Percentiles rank a stretch among this genome's conserved stretches.
phyloP scores from a whole-genome alignment of 2,888 invertebrate species.

The Tachina fera region DNA sequence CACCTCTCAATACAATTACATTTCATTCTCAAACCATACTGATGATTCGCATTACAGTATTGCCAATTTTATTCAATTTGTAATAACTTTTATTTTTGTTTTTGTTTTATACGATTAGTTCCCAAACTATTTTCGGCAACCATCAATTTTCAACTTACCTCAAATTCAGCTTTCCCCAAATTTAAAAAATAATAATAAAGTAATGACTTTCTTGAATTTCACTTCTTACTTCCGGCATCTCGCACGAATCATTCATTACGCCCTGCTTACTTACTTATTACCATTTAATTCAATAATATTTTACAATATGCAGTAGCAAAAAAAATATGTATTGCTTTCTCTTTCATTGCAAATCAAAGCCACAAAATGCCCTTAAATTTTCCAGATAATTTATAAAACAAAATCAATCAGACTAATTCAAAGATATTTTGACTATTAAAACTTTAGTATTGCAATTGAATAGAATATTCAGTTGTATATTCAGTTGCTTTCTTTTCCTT shows the following conservation, averaged over 20 bases:
- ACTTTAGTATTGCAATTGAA: conserved; percentile 57
- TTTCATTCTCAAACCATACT: too few relatives aligned
- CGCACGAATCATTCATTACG: background rate
- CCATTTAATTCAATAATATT: conserved; percentile 1
- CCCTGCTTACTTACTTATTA: background rate
- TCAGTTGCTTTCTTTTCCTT: background rate
- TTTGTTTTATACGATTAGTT: too few relatives aligned
- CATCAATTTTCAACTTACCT: too few relatives aligned
- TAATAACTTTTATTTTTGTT: too few relatives aligned
- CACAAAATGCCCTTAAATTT: conserved; percentile 25
- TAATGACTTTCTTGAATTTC: background rate
- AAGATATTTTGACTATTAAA: conserved; percentile 52
- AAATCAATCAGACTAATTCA: conserved; percentile 38
- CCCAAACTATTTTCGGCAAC: too few relatives aligned
- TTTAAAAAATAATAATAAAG: too few relatives aligned
- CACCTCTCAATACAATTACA: too few relatives aligned
- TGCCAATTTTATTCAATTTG: too few relatives aligned
- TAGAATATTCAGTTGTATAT: conserved; percentile 52
- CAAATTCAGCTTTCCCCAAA: too few relatives aligned
- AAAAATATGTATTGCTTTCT: background rate
- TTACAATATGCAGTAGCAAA: conserved; percentile 2
- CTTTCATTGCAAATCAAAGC: conserved; percentile 9
- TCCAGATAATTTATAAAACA: background rate
- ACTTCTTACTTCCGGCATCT: background rate
- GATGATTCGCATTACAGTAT: too few relatives aligned